Base-by-base conservation (phyloP, 2,113 vertebrate species). In the Gobius niger region DNA sequence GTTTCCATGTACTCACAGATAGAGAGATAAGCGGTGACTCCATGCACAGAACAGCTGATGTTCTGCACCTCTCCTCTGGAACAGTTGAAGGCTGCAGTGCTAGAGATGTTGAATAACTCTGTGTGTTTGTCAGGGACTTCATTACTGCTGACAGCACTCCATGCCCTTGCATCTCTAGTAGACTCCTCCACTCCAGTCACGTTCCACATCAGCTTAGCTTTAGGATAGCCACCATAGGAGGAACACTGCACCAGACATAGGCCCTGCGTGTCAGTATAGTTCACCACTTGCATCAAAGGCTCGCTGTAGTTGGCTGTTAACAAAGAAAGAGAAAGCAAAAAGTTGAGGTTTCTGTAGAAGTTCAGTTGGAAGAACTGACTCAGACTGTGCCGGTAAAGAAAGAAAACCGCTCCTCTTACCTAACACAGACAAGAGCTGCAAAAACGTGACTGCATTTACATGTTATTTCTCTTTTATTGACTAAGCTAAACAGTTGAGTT, bases 1-100 rank as follows among this genome's bases (percentile, higher is more conserved):
- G 7, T 19, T 18, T 16, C 18, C 11, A 6, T 63, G 3, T 64
- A 90, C 88, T 88, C 49, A 91, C 90, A 89, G 59, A 87, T 41
- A 9, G 47, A 0, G 13, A 72, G 3, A 18, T 18, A 10, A 0
- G n/a, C 6, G n/a, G 88, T 68, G 53, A 24, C 7, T 0, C 15
- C 11, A 0, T 68, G 76, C 19, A 84, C 73, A 5, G 62, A 76
- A 67, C 90, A 91, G 40, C 19, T 76, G 56, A 89, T 5, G 0
- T 10, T 3, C 1, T 11, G 18, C 2, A 16, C 2, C 1, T 53
- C 2, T 7, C 12, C 44, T 0, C 3, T 9, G 44, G 85, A 80
- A 59, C 81, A 83, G 83, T 87, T 87, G 52, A 87, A 34, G 10
- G 0, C 2, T 0, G 44, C 68, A 0, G 34, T 71, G 63, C 77